Evolutionary conservation across 2,888 invertebrate species (phyloP).

Genomic region (Ceramica pisi): DNA sequence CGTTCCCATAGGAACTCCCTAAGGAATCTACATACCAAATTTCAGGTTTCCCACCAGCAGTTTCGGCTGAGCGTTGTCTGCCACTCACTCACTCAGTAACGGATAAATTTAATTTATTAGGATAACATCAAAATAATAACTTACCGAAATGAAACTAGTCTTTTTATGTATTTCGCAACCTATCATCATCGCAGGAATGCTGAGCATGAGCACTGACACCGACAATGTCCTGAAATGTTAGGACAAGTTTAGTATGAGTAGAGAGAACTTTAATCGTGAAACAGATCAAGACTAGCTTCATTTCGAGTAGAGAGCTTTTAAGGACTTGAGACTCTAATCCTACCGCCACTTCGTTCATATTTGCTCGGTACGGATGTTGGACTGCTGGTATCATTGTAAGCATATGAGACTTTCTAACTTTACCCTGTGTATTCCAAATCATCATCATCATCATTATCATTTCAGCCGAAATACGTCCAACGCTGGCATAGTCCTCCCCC

Average conservation of each 20-base stretch:
- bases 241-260: slow-evolving; percentile 32
- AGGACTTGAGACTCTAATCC: not conserved
- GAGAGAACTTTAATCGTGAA: slow-evolving; percentile 10
- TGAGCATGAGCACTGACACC: slow-evolving; percentile 6
- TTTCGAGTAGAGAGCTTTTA: slow-evolving; percentile 10
- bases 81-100: too few relatives aligned
- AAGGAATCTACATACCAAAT: too few relatives aligned
- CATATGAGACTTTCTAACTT: not conserved
- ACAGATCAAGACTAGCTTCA: slow-evolving; percentile 42
- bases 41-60: too few relatives aligned
- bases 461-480: too few relatives aligned
- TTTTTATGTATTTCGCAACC: slow-evolving; percentile 16
- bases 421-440: too few relatives aligned
- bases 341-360: not conserved
- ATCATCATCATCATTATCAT: too few relatives aligned
- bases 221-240: slow-evolving; percentile 41
- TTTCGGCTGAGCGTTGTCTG: too few relatives aligned
- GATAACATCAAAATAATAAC: slow-evolving; percentile 4
- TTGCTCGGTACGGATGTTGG: not conserved
- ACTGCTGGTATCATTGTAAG: not conserved
- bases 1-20: too few relatives aligned
- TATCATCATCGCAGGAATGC: slow-evolving; percentile 1
- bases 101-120: too few relatives aligned
- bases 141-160: slow-evolving; percentile 58
- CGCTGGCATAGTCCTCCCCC: too few relatives aligned